These are phyloP conservation scores for Synanthedon andrenaeformis DNA, from an alignment of 2,888 invertebrate species.

Conservation along the genomic window DNA sequence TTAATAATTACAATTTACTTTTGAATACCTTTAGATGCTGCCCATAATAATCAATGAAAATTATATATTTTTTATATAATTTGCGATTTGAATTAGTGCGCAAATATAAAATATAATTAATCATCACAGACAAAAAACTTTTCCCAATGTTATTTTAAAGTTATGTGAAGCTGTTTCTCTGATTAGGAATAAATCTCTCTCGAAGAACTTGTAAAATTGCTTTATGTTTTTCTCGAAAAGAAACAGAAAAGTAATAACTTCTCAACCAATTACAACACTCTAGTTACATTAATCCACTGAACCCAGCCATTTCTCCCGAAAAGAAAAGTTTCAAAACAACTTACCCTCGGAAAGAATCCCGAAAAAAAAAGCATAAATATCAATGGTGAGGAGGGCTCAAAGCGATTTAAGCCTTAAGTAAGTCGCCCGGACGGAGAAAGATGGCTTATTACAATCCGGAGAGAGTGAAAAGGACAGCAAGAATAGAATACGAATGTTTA, in stretches of 20 bases:
- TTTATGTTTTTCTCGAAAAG: constrained; percentile 51
- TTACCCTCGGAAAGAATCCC: constrained; percentile 43
- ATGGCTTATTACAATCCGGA: constrained; percentile 8
- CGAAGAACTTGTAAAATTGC: constrained; percentile 44
- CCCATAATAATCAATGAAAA: no score
- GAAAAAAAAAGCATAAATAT: constrained; percentile 54
- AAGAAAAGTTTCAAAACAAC: constrained; percentile 55
- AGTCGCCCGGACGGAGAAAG: constrained; percentile 11
- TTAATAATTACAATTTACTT: no score
- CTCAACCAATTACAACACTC: constrained; percentile 58
- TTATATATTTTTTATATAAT: no score
- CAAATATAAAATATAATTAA: constrained; percentile 32
- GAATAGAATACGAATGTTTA: constrained; percentile 23
- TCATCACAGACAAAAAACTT: constrained; percentile 33
- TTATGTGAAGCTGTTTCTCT: constrained; percentile 36
- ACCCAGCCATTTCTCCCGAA: constrained; percentile 38
- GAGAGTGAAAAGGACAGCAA: constrained; percentile 29
- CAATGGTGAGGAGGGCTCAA: constrained; percentile 47
- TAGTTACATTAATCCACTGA: constrained; percentile 55
- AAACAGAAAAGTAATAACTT: constrained; percentile 56
- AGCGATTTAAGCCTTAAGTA: constrained; percentile 29
- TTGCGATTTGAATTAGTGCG: no score
- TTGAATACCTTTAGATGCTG: no score
- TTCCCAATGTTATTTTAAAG: constrained; percentile 39
- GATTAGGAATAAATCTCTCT: constrained; percentile 51